A percentile compares a stretch with the other conserved stretches of the same genome.
phyloP scores from a whole-genome alignment of 2,888 invertebrate species.

The Doris montereyensis region DNA sequence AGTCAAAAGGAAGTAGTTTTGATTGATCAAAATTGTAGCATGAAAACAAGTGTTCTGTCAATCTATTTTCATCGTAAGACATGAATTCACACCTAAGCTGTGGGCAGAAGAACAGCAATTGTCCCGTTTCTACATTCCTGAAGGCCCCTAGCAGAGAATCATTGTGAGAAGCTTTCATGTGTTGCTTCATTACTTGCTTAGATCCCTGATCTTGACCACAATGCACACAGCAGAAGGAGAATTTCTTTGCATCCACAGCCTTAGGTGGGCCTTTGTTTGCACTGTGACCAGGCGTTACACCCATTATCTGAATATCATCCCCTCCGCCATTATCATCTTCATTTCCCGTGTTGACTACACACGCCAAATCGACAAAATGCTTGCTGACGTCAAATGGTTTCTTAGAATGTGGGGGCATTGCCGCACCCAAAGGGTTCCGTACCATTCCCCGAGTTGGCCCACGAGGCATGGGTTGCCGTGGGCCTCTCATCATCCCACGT shows the following conservation, averaged over 20 bases:
- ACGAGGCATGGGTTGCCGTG: background rate
- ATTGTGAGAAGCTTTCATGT: conserved; percentile 39
- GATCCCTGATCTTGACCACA: conserved; percentile 42
- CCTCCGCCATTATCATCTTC: conserved; percentile 20
- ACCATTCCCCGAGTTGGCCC: background rate
- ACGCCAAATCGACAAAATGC: conserved; percentile 40
- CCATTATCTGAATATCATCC: conserved; percentile 38
- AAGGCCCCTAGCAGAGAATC: conserved; percentile 38
- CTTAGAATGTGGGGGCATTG: background rate
- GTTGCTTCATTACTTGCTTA: conserved; percentile 34
- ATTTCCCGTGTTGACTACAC: conserved; percentile 26
- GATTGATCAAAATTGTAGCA: conserved; percentile 30
- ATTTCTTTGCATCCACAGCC: conserved; percentile 40
- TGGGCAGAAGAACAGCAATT: conserved; percentile 39
- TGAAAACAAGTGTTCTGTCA: conserved; percentile 30
- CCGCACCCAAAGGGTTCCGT: background rate
- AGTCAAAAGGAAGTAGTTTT: conserved; percentile 31
- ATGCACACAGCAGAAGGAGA: conserved; percentile 41
- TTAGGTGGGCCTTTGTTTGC: conserved; percentile 11
- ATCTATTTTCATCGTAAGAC: conserved; percentile 36
- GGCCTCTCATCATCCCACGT: background rate
- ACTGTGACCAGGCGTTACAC: conserved; percentile 34
- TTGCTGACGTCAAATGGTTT: conserved; percentile 40
- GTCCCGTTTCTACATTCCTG: conserved; percentile 36
- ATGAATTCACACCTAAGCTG: conserved; percentile 39